These are phyloP conservation scores for Dryadula phaetusa DNA, from an alignment of 2,888 invertebrate genomes.

Conservation along the genomic window DNA sequence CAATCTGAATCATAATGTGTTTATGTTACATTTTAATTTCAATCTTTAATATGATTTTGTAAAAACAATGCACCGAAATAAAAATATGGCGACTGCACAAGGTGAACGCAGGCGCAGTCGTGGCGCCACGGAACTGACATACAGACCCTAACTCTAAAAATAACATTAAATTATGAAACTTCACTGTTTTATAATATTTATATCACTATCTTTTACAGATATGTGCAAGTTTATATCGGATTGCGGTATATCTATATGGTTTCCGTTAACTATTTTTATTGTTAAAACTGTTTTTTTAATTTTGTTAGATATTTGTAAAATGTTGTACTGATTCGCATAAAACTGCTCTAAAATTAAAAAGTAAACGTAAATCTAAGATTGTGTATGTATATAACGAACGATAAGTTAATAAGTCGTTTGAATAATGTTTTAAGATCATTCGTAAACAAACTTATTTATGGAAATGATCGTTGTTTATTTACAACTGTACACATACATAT, in stretches of 20 bases:
- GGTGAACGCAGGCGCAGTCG: conserved; percentile 53
- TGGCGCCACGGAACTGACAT: conserved; percentile 49
- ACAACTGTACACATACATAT: background rate
- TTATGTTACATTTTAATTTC: conserved; percentile 20
- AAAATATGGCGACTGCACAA: conserved; percentile 53
- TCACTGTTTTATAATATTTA: conserved; percentile 14
- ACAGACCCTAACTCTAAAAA: conserved; percentile 37
- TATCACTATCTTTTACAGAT: background rate
- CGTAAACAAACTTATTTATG: conserved; percentile 11
- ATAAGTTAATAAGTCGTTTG: background rate
- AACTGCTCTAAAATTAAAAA: background rate
- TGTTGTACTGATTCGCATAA: too few species aligned
- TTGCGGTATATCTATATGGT: background rate
- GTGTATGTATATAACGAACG: too few species aligned
- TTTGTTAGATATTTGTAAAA: background rate
- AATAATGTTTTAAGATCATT: background rate
- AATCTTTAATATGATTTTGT: conserved; percentile 36
- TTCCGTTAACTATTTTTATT: background rate
- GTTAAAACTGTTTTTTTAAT: background rate
- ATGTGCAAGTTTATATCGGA: background rate
- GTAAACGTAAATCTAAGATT: too few species aligned
- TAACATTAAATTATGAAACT: conserved; percentile 29
- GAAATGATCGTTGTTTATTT: conserved; percentile 10
- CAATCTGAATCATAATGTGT: conserved; percentile 10
- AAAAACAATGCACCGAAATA: conserved; percentile 50